Conservation (phyloP, 1,140 invertebrate genomes). For the Drosophila parabipectinata region DNA sequence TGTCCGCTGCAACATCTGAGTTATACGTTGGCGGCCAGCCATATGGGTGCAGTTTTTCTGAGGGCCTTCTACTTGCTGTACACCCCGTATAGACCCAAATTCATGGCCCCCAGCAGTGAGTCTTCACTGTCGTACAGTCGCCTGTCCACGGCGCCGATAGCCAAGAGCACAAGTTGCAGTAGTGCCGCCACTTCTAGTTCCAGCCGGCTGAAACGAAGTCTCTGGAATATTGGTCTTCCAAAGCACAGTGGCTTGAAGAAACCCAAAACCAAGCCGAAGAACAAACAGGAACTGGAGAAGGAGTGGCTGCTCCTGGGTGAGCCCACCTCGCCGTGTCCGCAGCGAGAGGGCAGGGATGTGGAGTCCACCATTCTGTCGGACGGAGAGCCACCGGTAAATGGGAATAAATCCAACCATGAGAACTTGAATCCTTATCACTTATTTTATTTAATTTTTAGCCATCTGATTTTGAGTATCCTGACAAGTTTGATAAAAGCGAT, state of each 20-base stretch:
- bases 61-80: slow-evolving; percentile 78
- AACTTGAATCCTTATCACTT: neutral
- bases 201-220: slow-evolving; percentile 63
- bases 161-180: slow-evolving; percentile 57
- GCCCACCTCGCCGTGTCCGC: slow-evolving; percentile 76
- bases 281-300: slow-evolving; percentile 79
- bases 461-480: slow-evolving; percentile 79
- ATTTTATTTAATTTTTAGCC: slow-evolving; percentile 30
- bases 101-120: slow-evolving; percentile 69
- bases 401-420: neutral
- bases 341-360: slow-evolving; percentile 65
- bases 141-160: slow-evolving; percentile 68
- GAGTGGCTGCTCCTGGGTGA: slow-evolving; percentile 83
- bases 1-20: slow-evolving; percentile 85
- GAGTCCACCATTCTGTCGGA: slow-evolving; percentile 79
- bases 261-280: slow-evolving; percentile 62
- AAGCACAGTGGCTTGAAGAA: slow-evolving; percentile 68
- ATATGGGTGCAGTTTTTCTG: slow-evolving; percentile 64
- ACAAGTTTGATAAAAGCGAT: slow-evolving; percentile 78
- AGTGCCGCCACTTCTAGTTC: slow-evolving; percentile 43
- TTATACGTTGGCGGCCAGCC: slow-evolving; percentile 76
- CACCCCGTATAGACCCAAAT: slow-evolving; percentile 75
- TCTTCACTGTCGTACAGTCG: slow-evolving; percentile 80
- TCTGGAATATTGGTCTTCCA: slow-evolving; percentile 76
- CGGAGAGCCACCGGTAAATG: slow-evolving; percentile 70